Evolutionary conservation across 2,113 vertebrate genomes (phyloP), one percentile per base, ranked within the genome.

Genomic region (Vidua macroura): DNA sequence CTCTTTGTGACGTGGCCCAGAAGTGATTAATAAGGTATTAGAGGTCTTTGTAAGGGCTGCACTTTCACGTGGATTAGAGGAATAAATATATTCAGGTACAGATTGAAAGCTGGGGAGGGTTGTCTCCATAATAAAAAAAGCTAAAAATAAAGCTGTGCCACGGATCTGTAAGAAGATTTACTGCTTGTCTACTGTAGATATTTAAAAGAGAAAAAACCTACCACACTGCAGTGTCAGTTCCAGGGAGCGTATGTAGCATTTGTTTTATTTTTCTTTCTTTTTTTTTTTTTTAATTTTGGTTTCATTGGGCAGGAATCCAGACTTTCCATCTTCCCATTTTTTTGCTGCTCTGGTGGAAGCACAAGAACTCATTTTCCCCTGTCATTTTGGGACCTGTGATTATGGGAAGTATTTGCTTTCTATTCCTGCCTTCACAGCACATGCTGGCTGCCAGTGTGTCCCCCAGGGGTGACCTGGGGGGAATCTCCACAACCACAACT

Each of bases 371-470:
- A 2, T 92, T 95, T 84, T 88, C 72, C 92, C 84, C 95, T 82
- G 92, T 90, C 92, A 92, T 87, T 93, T n/a, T 81, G 90, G 92
- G 96, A 95, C 5, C 63, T 96, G 86, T 84, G 91, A 93, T 92
- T 94, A 95, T 9, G 30, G 91, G 74, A 83, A 93, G 77, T 75
- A 81, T 96, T 95, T 95, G 88, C 92, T 93, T 94, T 96, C 94
- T 95, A 88, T 86, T 92, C 92, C 68, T 96, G 93, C 94, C 84
- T 88, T 82, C 77, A 3, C 90, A 89, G 90, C 87, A 86, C 78
- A 88, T 33, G 46, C 69, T 90, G 93, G 80, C 94, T 95, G 94
- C 93, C 93, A 88, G 85, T 3, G 79, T 91, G 95, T 95, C 85
- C 93, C 91, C 92, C 95, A 31, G 16, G 90, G 60, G 82, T 76